phyloP scores from a whole-genome alignment of 1,140 invertebrate genomes.

The Drosophila saltans region DNA sequence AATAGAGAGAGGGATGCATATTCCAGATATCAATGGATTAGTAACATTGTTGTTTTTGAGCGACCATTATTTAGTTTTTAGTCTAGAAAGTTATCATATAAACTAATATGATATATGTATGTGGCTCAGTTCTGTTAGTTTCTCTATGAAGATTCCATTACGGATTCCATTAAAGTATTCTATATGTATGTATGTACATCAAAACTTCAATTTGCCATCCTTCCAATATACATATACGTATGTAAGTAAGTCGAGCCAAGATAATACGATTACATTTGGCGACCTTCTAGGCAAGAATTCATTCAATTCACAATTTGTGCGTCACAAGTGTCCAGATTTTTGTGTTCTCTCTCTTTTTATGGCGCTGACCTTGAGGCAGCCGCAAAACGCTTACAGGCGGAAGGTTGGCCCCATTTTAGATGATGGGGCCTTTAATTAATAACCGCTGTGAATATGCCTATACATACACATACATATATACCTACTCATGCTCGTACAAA shows the following conservation, averaged over 20 bases:
- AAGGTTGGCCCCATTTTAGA: slow-evolving; percentile 29
- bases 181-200: no score
- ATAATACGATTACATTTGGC: neutral
- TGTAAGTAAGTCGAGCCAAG: neutral
- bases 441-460: slow-evolving; percentile 7
- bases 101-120: no score
- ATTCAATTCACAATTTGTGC: slow-evolving; percentile 19
- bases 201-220: no score
- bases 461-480: slow-evolving; percentile 1
- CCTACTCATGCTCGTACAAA: neutral
- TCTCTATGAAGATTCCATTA: no score
- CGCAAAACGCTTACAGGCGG: slow-evolving; percentile 31
- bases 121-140: no score
- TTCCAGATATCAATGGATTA: no score
- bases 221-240: neutral
- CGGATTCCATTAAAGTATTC: no score
- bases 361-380: slow-evolving; percentile 28
- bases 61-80: no score
- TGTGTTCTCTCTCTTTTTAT: slow-evolving; percentile 6
- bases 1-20: no score
- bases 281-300: slow-evolving; percentile 13
- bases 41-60: no score
- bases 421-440: slow-evolving; percentile 32
- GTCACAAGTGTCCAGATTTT: slow-evolving; percentile 26
- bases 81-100: no score